Evolutionary conservation across 2,888 invertebrate genomes (phyloP).

Genomic region (Temnothorax ravouxi): DNA sequence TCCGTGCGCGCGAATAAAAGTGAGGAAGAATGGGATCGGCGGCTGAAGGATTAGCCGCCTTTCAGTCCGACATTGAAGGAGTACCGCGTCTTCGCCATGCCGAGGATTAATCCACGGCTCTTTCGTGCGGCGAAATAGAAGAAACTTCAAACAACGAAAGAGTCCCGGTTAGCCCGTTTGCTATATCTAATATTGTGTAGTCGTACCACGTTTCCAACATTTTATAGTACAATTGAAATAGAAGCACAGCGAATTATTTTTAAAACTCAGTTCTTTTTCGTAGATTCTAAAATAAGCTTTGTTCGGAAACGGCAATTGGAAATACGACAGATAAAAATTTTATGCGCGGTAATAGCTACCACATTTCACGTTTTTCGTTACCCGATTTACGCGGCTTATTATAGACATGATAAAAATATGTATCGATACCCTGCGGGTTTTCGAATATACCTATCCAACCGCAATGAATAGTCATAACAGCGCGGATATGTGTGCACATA

Average conservation of each 20-base stretch:
- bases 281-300: neutral
- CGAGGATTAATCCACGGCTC: constrained; percentile 54
- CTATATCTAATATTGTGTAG: constrained; percentile 27
- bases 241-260: constrained; percentile 7
- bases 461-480: constrained; percentile 75
- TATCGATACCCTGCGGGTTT: neutral
- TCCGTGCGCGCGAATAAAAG: constrained; percentile 58
- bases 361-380: neutral
- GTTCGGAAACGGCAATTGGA: neutral
- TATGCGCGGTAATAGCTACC: neutral
- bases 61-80: constrained; percentile 59
- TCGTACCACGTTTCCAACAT: neutral
- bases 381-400: constrained; percentile 4
- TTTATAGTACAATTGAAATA: neutral
- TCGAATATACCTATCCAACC: constrained; percentile 39
- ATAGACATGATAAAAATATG: neutral
- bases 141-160: constrained; percentile 42
- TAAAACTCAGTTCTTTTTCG: neutral
- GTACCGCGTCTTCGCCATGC: constrained; percentile 40
- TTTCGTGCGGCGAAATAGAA: constrained; percentile 39
- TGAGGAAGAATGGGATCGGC: constrained; percentile 46
- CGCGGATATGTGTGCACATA: constrained; percentile 65
- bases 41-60: constrained; percentile 55
- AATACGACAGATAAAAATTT: neutral
- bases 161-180: constrained; percentile 24